These are phyloP conservation scores for Hyppa rectilinea DNA, from an alignment of 2,888 invertebrate genomes.

Conservation along the genomic window DNA sequence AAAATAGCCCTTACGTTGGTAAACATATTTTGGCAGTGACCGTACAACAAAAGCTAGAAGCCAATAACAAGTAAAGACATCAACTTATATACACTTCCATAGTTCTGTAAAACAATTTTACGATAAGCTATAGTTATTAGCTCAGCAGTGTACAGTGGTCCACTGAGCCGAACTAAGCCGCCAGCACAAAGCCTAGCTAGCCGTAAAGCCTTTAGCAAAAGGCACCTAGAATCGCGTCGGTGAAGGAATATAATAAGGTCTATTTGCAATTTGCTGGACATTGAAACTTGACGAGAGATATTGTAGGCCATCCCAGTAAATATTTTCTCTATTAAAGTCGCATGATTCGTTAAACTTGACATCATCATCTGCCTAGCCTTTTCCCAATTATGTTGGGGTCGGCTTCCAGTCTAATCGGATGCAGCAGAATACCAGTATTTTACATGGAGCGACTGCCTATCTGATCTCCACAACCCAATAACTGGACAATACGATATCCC, in stretches of 20 bases:
- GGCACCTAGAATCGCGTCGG: neutral
- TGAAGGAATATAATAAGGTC: neutral
- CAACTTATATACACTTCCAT: neutral
- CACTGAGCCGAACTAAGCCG: slow-evolving; percentile 29
- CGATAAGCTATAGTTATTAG: slow-evolving; percentile 1
- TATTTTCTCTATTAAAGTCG: neutral
- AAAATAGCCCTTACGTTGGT: neutral
- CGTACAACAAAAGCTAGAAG: neutral
- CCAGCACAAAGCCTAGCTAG: slow-evolving; percentile 15
- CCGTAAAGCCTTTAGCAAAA: slow-evolving; percentile 40
- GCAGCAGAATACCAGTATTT: no score
- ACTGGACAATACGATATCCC: no score
- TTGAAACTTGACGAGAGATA: neutral
- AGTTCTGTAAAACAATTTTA: slow-evolving; percentile 5
- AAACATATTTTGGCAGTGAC: neutral
- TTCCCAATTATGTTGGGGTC: no score
- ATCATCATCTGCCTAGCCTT: no score
- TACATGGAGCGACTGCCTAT: no score
- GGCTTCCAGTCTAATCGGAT: no score
- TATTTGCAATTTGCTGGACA: slow-evolving; percentile 5
- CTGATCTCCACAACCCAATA: no score
- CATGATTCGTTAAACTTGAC: no score
- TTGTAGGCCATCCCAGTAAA: no score
- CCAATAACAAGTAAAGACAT: neutral
- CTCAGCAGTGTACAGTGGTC: neutral